Percentiles rank a stretch among this genome's conserved stretches.
phyloP scores from a whole-genome alignment of 1,140 invertebrate species.

The Drosophila cardini region DNA sequence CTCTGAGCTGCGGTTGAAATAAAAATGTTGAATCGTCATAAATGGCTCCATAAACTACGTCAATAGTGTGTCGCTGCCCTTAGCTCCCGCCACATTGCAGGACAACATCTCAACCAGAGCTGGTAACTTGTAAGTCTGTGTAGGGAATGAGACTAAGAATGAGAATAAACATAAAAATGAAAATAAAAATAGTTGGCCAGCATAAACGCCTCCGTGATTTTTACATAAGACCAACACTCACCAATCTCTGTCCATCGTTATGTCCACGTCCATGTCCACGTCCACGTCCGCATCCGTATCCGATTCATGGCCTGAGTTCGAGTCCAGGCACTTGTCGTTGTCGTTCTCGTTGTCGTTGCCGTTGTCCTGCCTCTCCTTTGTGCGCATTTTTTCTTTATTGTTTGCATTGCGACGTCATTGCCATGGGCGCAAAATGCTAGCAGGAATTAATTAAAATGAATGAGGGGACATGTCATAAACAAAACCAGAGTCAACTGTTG shows the following conservation, averaged over 20 bases:
- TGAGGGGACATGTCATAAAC: slow-evolving; percentile 83
- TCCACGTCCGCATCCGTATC: slow-evolving; percentile 14
- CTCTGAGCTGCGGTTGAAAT: slow-evolving; percentile 69
- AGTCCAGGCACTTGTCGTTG: slow-evolving; percentile 42
- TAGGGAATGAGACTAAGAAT: slow-evolving; percentile 69
- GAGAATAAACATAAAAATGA: slow-evolving; percentile 72
- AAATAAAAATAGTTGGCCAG: slow-evolving; percentile 80
- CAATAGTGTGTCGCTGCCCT: slow-evolving; percentile 56
- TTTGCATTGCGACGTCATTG: slow-evolving; percentile 78
- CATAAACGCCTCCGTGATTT: slow-evolving; percentile 80
- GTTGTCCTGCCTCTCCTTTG: slow-evolving; percentile 21
- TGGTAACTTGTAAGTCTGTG: slow-evolving; percentile 60
- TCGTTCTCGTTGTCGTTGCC: slow-evolving; percentile 21
- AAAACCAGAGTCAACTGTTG: slow-evolving; percentile 78
- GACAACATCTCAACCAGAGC: slow-evolving; percentile 46
- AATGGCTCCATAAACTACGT: slow-evolving; percentile 83
- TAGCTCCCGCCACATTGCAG: not conserved
- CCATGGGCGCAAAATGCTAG: slow-evolving; percentile 77
- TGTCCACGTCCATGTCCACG: slow-evolving; percentile 10
- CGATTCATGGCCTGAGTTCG: slow-evolving; percentile 1
- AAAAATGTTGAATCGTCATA: slow-evolving; percentile 84
- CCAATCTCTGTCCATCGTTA: slow-evolving; percentile 21
- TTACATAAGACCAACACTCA: slow-evolving; percentile 64
- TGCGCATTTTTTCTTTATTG: slow-evolving; percentile 65
- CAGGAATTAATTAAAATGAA: slow-evolving; percentile 83